These are phyloP conservation scores for Halcyon malimbica DNA, from an alignment of 2,113 vertebrate genomes.

Conservation along the genomic window DNA sequence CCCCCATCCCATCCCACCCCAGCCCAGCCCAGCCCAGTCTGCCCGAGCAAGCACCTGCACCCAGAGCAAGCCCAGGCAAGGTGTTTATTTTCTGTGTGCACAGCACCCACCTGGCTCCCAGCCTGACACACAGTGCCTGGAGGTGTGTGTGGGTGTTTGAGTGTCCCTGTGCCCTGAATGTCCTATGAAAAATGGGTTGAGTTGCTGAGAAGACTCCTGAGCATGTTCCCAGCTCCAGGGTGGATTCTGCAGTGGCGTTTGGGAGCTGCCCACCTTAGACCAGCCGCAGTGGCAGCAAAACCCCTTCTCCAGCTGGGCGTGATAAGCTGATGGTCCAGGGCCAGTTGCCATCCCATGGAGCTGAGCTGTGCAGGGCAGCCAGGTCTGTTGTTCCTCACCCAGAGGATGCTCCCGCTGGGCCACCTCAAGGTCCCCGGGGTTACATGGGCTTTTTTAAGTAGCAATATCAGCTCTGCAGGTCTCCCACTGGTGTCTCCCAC, in stretches of 20 bases:
- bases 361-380: background rate
- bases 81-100: fast-evolving
- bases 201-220: background rate
- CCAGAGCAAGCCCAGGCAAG: background rate
- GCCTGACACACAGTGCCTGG: fast-evolving
- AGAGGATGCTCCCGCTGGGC: too few relatives aligned
- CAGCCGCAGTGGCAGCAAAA: background rate
- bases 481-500: background rate
- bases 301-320: background rate
- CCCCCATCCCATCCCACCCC: background rate
- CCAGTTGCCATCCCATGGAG: fast-evolving
- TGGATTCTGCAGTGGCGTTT: fast-evolving
- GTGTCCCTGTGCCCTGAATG: fast-evolving
- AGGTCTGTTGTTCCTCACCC: background rate
- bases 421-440: too few relatives aligned
- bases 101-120: background rate
- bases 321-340: fast-evolving
- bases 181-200: fast-evolving
- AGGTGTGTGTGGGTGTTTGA: fast-evolving
- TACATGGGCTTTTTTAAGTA: fast-evolving
- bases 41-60: background rate
- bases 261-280: background rate
- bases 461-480: background rate
- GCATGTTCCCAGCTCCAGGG: background rate
- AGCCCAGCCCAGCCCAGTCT: background rate